phyloP scores from a whole-genome alignment of 2,888 invertebrate species.

The Elysia crispata region DNA sequence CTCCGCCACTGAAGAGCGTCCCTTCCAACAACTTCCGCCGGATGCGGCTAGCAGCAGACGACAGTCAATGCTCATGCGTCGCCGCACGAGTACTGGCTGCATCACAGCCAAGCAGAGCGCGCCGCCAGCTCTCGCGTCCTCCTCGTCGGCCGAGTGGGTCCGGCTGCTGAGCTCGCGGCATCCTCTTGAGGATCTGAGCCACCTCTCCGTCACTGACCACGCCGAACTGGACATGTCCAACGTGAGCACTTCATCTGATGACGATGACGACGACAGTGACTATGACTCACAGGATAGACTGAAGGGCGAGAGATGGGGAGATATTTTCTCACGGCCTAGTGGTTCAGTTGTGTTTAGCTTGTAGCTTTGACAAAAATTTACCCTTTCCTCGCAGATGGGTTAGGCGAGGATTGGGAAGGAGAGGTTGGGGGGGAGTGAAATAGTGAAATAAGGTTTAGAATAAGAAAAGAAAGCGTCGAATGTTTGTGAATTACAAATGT shows the following conservation, averaged over 20 bases:
- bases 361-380: too few relatives aligned
- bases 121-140: not conserved
- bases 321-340: too few relatives aligned
- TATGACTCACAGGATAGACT: not conserved
- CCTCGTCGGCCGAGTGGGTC: not conserved
- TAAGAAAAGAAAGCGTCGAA: too few relatives aligned
- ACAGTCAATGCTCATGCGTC: not conserved
- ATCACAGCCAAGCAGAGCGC: not conserved
- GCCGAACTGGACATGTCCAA: slow-evolving; percentile 30
- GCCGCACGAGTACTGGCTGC: slow-evolving; percentile 14
- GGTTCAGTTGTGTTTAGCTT: too few relatives aligned
- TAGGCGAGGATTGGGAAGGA: too few relatives aligned
- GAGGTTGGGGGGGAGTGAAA: too few relatives aligned
- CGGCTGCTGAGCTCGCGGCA: not conserved
- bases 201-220: not conserved
- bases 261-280: slow-evolving; percentile 9
- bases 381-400: too few relatives aligned
- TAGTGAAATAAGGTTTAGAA: too few relatives aligned
- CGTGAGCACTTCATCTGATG: slow-evolving; percentile 25
- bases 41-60: not conserved
- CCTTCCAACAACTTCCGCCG: too few relatives aligned
- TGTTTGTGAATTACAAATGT: too few relatives aligned
- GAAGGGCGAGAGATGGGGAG: not conserved
- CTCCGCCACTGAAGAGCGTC: too few relatives aligned
- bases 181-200: not conserved